Conservation (phyloP, 2,888 invertebrate species). For the Drosophila putrida region DNA sequence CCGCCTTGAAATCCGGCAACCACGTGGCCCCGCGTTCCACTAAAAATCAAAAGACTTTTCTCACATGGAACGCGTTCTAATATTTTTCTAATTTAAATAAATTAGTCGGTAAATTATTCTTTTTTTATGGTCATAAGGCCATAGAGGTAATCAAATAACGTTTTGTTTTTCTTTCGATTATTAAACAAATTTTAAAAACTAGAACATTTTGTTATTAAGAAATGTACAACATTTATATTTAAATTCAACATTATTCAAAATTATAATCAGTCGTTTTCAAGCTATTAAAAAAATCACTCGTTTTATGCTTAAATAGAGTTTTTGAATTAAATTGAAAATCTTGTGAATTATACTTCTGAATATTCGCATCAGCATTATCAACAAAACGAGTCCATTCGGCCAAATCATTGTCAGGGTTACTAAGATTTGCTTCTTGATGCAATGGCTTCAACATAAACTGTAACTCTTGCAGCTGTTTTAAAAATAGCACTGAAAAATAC, state of each 20-base stretch:
- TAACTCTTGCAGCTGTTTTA: slow-evolving; percentile 78
- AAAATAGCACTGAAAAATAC: slow-evolving; percentile 70
- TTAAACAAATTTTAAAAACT: too few species aligned
- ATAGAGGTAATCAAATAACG: too few species aligned
- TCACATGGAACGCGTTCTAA: too few species aligned
- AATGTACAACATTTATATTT: background rate
- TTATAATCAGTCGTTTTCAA: slow-evolving; percentile 63
- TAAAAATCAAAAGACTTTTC: too few species aligned
- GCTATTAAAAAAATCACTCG: slow-evolving; percentile 62
- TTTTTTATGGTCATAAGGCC: too few species aligned
- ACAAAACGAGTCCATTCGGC: slow-evolving; percentile 74
- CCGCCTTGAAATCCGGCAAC: too few species aligned
- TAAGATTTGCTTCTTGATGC: slow-evolving; percentile 61
- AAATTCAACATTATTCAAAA: slow-evolving; percentile 27
- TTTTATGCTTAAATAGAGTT: slow-evolving; percentile 30
- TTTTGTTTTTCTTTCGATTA: too few species aligned
- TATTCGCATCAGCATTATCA: slow-evolving; percentile 42
- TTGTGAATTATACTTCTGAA: slow-evolving; percentile 10
- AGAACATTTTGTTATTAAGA: slow-evolving; percentile 3
- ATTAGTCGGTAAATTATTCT: too few species aligned
- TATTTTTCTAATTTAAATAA: too few species aligned
- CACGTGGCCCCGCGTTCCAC: too few species aligned
- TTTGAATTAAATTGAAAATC: slow-evolving; percentile 7
- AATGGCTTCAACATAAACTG: slow-evolving; percentile 78
- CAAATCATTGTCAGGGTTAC: slow-evolving; percentile 64